Conservation (phyloP, 1,140 invertebrate genomes). For the Oryctes rhinoceros region DNA sequence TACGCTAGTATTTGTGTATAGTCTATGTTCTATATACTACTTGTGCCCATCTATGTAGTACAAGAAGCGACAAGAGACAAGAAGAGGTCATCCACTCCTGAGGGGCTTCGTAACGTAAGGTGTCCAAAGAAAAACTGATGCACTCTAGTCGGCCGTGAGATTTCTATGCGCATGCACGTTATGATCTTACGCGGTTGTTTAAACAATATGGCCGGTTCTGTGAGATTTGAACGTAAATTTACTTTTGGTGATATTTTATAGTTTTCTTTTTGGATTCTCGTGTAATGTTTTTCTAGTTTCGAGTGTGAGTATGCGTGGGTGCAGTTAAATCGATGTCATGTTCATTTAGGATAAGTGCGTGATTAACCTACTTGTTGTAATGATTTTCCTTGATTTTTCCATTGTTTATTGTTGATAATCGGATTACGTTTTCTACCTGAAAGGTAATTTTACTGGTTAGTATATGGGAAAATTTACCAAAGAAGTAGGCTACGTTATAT, state of each 20-base stretch:
- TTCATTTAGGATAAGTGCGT: background rate
- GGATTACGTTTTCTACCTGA: too few species aligned
- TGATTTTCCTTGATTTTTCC: too few species aligned
- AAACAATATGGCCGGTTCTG: conserved; percentile 16
- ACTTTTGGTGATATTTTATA: background rate
- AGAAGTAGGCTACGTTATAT: too few species aligned
- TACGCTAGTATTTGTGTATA: too few species aligned
- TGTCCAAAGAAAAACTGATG: conserved; percentile 39
- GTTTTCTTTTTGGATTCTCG: background rate
- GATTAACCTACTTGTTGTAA: background rate
- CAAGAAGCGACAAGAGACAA: conserved; percentile 9
- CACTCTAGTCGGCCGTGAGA: conserved; percentile 34
- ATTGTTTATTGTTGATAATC: too few species aligned
- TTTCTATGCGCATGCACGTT: conserved; percentile 28
- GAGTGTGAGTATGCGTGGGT: background rate
- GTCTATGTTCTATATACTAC: background rate
- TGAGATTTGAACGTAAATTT: background rate
- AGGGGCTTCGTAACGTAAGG: conserved; percentile 29
- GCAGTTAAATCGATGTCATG: background rate
- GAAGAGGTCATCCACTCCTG: conserved; percentile 29
- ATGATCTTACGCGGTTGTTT: conserved; percentile 7
- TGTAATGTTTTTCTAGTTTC: background rate
- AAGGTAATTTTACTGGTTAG: too few species aligned
- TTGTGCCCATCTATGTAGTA: conserved; percentile 18
- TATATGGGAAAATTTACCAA: too few species aligned